Conservation (phyloP, 2,888 invertebrate species). For the Drosophila mimica region DNA sequence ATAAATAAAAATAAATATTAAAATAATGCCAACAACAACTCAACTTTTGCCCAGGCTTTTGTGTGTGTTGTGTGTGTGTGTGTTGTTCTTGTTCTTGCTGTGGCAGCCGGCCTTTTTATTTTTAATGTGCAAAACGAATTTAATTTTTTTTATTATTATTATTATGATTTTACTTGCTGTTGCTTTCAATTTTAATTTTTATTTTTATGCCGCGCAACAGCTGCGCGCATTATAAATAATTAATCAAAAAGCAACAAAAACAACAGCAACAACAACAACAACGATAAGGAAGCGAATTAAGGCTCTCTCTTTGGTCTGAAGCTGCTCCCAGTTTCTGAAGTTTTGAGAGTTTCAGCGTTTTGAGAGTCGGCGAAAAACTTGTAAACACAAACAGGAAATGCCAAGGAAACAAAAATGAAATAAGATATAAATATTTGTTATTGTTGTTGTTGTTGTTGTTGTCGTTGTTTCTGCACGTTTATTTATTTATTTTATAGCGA, state of each 20-base stretch:
- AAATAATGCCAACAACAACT: slow-evolving; percentile 54
- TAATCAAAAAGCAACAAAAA: slow-evolving; percentile 60
- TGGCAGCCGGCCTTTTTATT: slow-evolving; percentile 57
- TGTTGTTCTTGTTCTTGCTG: slow-evolving; percentile 14
- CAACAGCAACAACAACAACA: slow-evolving; percentile 42
- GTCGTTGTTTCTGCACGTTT: slow-evolving; percentile 31
- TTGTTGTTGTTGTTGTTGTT: not conserved
- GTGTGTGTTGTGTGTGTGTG: slow-evolving; percentile 16
- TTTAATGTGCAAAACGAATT: slow-evolving; percentile 44
- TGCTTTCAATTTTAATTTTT: slow-evolving; percentile 52
- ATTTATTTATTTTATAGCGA: slow-evolving; percentile 58
- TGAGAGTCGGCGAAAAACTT: slow-evolving; percentile 24
- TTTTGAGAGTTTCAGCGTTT: not conserved
- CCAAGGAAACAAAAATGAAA: slow-evolving; percentile 25
- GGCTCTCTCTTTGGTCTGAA: slow-evolving; percentile 2
- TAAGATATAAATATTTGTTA: slow-evolving; percentile 37
- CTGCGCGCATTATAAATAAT: slow-evolving; percentile 74
- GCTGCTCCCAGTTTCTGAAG: slow-evolving; percentile 17
- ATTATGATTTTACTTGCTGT: slow-evolving; percentile 28
- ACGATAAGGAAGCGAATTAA: slow-evolving; percentile 43
- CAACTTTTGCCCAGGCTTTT: slow-evolving; percentile 30
- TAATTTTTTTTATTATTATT: slow-evolving; percentile 25
- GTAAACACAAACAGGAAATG: slow-evolving; percentile 52
- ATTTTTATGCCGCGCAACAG: slow-evolving; percentile 62
- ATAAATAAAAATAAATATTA: slow-evolving; percentile 76